Evolutionary conservation across 2,797 vertebrate species (phyloP), one percentile per base, ranked within the genome.

Genomic region (Mallotus villosus): DNA sequence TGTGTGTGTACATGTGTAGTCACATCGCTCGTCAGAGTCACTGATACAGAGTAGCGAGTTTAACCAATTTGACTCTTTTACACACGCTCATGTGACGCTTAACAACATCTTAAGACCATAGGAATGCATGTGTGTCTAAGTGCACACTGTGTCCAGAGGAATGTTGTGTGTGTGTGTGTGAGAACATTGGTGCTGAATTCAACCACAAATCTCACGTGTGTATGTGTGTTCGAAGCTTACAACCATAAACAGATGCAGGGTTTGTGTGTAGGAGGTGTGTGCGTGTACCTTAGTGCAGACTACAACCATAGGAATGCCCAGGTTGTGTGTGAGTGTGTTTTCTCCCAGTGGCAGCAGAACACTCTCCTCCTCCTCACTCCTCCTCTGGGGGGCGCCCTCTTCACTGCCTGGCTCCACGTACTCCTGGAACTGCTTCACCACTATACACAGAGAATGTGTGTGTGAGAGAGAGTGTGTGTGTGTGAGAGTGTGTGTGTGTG

Each of bases 361-460:
- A 49, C 95, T 95, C 86, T 99, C 96, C 81, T 98, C 96, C 68
- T 93, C 95, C 32, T 96, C 95, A 70, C 87, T 95, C 91, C 97
- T 95, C 89, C 97, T 95, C 87, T 97, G 97, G 17, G 96, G 95
- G 77, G 95, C 95, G 73, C 91, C 94, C 53, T 97, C 96, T 75
- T 97, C 96, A 78, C 95, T 95, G 73, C 96, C 96, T 12, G 97
- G 97, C 80, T 99, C 98, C 83, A 94, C 83, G 74, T 99, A 99
- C 84, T 98, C 97, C 90, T 99, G 98, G 88, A 98, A 99, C 89
- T 98, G 95, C 93, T 96, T 97, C 85, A 98, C 93, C 91, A 98
- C 98, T 99, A 80, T 16, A 73, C 25, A 65, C 21, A 71, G 69
- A 46, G 49, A 17, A 16, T 51, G 17, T 12, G 46, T 51, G 46